Conservation (phyloP, 1,140 invertebrate genomes). For the Pygmarrhopalites habei region DNA sequence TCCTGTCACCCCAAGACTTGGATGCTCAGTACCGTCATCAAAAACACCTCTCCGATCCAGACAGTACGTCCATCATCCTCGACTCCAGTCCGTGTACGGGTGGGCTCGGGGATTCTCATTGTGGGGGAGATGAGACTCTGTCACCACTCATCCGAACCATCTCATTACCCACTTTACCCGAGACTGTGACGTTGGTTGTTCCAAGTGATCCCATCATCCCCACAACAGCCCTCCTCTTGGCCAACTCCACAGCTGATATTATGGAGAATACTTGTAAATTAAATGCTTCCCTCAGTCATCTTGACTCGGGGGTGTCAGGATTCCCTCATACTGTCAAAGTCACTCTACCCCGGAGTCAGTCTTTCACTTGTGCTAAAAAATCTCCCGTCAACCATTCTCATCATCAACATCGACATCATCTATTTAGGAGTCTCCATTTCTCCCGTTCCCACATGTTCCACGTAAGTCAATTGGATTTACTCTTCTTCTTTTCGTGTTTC, state of each 20-base stretch:
- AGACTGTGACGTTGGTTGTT: slow-evolving; percentile 27
- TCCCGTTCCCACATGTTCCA: slow-evolving; percentile 34
- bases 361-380: slow-evolving; percentile 18
- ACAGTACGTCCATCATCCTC: background rate
- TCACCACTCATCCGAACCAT: slow-evolving; percentile 22
- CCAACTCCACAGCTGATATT: slow-evolving; percentile 17
- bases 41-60: background rate
- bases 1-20: background rate
- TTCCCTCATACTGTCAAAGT: slow-evolving; percentile 19
- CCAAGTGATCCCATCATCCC: slow-evolving; percentile 25
- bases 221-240: slow-evolving; percentile 18
- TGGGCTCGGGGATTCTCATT: too few species aligned
- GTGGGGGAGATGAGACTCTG: background rate
- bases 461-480: too few species aligned
- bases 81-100: background rate
- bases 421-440: slow-evolving; percentile 37
- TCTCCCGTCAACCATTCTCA: slow-evolving; percentile 2
- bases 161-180: slow-evolving; percentile 24
- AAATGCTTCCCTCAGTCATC: slow-evolving; percentile 13
- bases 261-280: slow-evolving; percentile 11
- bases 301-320: slow-evolving; percentile 7
- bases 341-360: slow-evolving; percentile 15
- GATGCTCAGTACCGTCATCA: background rate
- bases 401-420: slow-evolving; percentile 13
- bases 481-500: too few species aligned